Evolutionary conservation across 2,113 vertebrate genomes (phyloP).

Genomic region (Catharus minimus): DNA sequence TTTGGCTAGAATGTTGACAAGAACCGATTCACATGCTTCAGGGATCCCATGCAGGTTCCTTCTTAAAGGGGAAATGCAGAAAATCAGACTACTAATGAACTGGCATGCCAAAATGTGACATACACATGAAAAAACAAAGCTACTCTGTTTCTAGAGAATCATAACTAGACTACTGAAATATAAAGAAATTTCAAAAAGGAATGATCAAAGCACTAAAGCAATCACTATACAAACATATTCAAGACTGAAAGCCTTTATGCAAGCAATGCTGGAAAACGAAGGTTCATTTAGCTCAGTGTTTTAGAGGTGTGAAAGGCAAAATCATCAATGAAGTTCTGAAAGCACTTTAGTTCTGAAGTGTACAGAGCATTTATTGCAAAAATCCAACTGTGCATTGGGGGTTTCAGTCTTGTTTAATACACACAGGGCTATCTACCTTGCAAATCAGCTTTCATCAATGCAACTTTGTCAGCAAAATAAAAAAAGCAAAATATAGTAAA

Average conservation of each 20-base stretch:
- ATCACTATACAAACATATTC: constrained; percentile 75
- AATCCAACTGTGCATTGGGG: constrained; percentile 63
- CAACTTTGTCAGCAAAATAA: constrained; percentile 96
- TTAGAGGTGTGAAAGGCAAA: constrained; percentile 33
- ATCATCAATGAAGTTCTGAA: constrained; percentile 19
- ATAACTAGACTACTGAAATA: constrained; percentile 70
- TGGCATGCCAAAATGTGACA: constrained; percentile 73
- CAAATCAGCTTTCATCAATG: constrained; percentile 99
- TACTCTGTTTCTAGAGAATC: constrained; percentile 71
- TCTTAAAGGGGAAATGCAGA: constrained; percentile 38
- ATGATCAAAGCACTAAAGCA: constrained; percentile 74
- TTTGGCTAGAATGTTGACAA: constrained; percentile 75
- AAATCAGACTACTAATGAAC: constrained; percentile 58
- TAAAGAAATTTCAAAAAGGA: constrained; percentile 51
- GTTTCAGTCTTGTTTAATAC: constrained; percentile 88
- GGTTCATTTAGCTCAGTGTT: constrained; percentile 29
- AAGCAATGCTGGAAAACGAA: constrained; percentile 63
- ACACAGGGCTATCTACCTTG: constrained; percentile 96
- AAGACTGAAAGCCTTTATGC: constrained; percentile 84
- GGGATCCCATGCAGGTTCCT: constrained; percentile 72
- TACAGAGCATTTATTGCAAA: constrained; percentile 46
- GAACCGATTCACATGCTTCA: constrained; percentile 74
- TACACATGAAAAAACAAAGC: constrained; percentile 65
- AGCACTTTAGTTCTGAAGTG: constrained; percentile 34
- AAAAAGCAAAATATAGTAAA: constrained; percentile 93